Evolutionary conservation across 1,140 invertebrate species (phyloP).

Genomic region (Orius insidiosus): DNA sequence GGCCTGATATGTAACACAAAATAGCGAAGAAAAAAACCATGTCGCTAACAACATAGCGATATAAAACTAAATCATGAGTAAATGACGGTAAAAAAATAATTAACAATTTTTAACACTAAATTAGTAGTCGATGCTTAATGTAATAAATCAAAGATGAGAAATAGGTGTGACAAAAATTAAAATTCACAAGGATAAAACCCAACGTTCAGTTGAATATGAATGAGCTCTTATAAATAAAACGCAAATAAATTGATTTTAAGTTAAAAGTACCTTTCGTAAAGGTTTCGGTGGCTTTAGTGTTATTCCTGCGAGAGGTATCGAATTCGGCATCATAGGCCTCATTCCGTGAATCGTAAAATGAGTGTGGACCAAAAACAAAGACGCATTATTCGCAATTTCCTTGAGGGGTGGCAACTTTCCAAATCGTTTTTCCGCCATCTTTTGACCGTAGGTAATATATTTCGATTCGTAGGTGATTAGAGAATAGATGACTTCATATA

Average conservation of each 20-base stretch:
- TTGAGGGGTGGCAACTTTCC: conserved; percentile 35
- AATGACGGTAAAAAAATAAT: conserved; percentile 8
- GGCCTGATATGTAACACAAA: not conserved
- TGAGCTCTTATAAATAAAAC: too few relatives aligned
- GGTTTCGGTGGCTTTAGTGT: conserved; percentile 27
- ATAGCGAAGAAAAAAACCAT: not conserved
- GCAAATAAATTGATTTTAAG: too few relatives aligned
- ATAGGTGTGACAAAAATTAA: too few relatives aligned
- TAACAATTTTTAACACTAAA: not conserved
- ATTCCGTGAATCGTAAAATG: conserved; percentile 20
- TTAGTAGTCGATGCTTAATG: too few relatives aligned
- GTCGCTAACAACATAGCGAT: conserved; percentile 22
- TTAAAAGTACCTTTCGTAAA: conserved; percentile 29
- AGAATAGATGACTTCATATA: conserved; percentile 6
- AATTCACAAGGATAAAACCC: too few relatives aligned
- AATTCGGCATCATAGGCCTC: conserved; percentile 29
- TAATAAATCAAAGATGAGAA: too few relatives aligned
- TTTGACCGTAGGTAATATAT: conserved; percentile 22
- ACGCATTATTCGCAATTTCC: conserved; percentile 36
- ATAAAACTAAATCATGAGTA: conserved; percentile 25
- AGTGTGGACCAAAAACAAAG: conserved; percentile 36
- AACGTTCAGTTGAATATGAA: too few relatives aligned
- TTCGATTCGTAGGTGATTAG: not conserved
- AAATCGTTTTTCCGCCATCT: conserved; percentile 26
- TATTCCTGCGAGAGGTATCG: conserved; percentile 45